Evolutionary conservation across 2,113 vertebrate species (phyloP).

Genomic region (Thalassoma bifasciatum): DNA sequence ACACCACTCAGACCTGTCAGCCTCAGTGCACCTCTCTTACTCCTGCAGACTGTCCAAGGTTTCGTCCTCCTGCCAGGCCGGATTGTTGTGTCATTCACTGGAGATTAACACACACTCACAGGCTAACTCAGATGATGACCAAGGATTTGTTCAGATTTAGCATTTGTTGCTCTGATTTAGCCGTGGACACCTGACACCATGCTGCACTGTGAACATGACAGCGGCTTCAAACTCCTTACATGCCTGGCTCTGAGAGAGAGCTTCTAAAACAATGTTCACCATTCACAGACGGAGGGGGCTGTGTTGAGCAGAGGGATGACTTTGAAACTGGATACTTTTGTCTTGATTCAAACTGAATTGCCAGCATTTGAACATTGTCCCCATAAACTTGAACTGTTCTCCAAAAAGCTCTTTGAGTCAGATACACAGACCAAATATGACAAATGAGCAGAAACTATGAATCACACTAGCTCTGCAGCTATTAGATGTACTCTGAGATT

Average conservation of each 20-base stretch:
- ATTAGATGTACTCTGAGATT: no score
- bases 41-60: neutral
- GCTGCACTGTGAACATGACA: conserved; percentile 14
- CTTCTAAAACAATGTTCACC: conserved; percentile 16
- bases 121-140: conserved; percentile 46
- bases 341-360: no score
- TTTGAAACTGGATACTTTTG: neutral
- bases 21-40: conserved; percentile 12
- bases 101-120: conserved; percentile 74
- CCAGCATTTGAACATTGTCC: no score
- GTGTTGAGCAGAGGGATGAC: neutral
- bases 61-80: conserved; percentile 35
- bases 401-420: no score
- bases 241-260: conserved; percentile 7
- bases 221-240: conserved; percentile 1
- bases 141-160: conserved; percentile 56
- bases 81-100: conserved; percentile 79
- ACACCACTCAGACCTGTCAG: conserved; percentile 46
- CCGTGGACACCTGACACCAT: conserved; percentile 46
- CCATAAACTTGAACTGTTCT: no score
- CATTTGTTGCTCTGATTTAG: conserved; percentile 2
- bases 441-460: no score
- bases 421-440: no score
- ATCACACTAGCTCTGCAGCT: no score
- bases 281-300: neutral